Evolutionary conservation across 2,888 invertebrate genomes (phyloP), one percentile per base, ranked within the genome.

Genomic region (Cenopis cana): DNA sequence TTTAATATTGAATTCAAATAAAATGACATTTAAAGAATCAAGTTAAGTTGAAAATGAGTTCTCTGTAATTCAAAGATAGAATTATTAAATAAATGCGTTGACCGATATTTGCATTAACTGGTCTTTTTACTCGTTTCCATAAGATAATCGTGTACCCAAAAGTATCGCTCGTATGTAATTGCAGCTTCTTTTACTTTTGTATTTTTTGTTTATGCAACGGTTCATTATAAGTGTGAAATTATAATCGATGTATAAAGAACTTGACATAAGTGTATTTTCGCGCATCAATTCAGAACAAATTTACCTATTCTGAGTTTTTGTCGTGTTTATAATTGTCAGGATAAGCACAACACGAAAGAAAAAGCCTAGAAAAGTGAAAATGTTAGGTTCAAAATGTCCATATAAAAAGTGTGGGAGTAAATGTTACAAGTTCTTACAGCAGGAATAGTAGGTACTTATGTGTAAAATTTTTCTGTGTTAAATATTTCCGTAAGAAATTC

Each of bases 51-150:
- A 33, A 33, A 0, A 6, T 8, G 33, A 38, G 12, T 38, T 38
- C 12, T 38, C 12, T 38, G 12, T 12, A 1, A 5, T 24, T 1
- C 11, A 24, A 49, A 17, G 17, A 55, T 3, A n/a, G n/a, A n/a
- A 29, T 54, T 54, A 24, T 18, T 41, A 61, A 50, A 49, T 29
- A 61, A 49, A 50, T 52, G 52, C 52, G 36, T 52, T 52, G 36
- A 52, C 14, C 52, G 10, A 52, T 52, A 36, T 50, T 61, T 18
- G 29, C 14, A 36, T 50, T 18, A 62, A 50, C 61, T 50, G 50
- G 61, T 18, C 49, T 18, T 49, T 11, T 12, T 33, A 14, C 61
- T 18, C 17, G 33, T 50, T 33, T 10, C 61, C 6, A 18, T 50
- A 62, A 5, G 33, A 24, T 24, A 24, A 24, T 24, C 24, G 24